Base-by-base conservation (phyloP, 2,113 vertebrate genomes). In the Lepus europaeus region DNA sequence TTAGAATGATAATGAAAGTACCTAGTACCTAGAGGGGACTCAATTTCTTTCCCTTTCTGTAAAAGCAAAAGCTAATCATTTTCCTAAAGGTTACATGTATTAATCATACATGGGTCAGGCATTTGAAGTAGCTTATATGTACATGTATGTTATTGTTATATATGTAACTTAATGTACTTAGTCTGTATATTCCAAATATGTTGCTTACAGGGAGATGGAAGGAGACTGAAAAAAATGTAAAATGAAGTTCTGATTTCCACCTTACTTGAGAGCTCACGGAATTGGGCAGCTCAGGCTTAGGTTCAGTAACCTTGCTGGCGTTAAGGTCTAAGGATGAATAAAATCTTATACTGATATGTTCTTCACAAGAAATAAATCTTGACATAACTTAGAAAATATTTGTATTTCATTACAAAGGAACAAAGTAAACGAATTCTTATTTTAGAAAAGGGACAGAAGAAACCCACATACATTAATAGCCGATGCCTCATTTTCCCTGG, bases 321-420 rank as follows among this genome's bases (percentile, higher is more conserved):
- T 20, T 19, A 49, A 73, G 49, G 33, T 86, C 53, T n/a, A 70
- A 45, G 73, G 23, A 45, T 78, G 22, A 87, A 87, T 68, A 89
- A 91, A 93, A 33, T 95, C 31, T 59, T 80, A 10, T 23, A 53
- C 27, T 77, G 79, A 79, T n/a, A 17, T 23, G 59, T 82, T 94
- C 51, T 87, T 85, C 88, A 90, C 3, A 87, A 64, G 14, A 91
- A 91, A 74, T 81, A 56, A 94, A 92, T 53, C 78, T 94, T 84
- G 72, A 89, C 4, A 31, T 23, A 74, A 93, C 93, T 77, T 70
- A 85, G 90, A 51, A 64, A 90, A 72, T 77, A 94, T 33, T 89
- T 82, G 14, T 29, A 74, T 84, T 20, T 95, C 87, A 63, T 94
- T 93, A 49, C 45, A 45, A 45, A 45, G 45, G 39, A 49, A 59